These are phyloP conservation scores for Phymatocera aterrima DNA, from an alignment of 2,888 invertebrate species.

Conservation along the genomic window DNA sequence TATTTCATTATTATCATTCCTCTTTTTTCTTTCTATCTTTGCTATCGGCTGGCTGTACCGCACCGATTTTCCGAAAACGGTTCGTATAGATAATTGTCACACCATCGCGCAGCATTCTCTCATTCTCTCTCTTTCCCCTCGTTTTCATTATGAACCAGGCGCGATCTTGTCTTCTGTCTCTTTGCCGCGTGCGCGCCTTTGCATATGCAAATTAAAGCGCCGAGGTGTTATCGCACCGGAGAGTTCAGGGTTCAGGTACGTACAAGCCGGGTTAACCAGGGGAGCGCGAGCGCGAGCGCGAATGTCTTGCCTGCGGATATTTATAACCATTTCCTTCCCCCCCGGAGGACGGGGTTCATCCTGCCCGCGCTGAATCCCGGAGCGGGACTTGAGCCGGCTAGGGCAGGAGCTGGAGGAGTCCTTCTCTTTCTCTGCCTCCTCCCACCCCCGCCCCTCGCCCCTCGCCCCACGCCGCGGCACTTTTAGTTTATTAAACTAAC, in stretches of 20 bases:
- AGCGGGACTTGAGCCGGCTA: background rate
- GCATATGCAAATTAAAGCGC: slow-evolving; percentile 69
- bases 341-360: slow-evolving; percentile 51
- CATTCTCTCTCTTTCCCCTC: background rate
- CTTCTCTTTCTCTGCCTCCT: too few relatives aligned
- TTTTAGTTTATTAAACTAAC: slow-evolving; percentile 67
- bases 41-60: too few relatives aligned
- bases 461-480: slow-evolving; percentile 62
- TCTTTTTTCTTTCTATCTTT: background rate
- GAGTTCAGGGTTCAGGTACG: background rate
- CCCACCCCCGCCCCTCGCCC: too few relatives aligned
- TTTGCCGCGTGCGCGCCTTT: slow-evolving; percentile 59
- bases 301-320: slow-evolving; percentile 68
- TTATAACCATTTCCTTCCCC: slow-evolving; percentile 70
- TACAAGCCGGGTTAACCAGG: background rate
- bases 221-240: slow-evolving; percentile 45
- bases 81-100: too few relatives aligned
- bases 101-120: too few relatives aligned
- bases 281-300: background rate
- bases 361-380: background rate
- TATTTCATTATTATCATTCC: background rate
- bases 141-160: background rate
- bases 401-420: slow-evolving; percentile 49
- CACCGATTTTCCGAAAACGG: too few relatives aligned
- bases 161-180: slow-evolving; percentile 7